These are phyloP conservation scores for Temnothorax ravouxi DNA, from an alignment of 2,888 invertebrate species.

Conservation along the genomic window DNA sequence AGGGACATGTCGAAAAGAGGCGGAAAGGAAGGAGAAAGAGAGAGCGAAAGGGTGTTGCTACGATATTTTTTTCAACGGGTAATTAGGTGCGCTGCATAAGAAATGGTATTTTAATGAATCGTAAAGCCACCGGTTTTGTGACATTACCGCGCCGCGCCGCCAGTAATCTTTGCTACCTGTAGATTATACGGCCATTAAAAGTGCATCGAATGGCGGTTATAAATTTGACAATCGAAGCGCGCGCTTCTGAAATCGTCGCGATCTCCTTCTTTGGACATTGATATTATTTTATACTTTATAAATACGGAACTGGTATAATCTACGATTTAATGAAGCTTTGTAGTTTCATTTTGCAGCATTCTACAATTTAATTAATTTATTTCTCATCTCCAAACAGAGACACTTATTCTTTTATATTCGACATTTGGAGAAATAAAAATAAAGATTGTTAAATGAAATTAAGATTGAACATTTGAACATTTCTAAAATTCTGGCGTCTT, in stretches of 20 bases:
- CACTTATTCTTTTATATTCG: not conserved
- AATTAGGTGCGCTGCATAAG: constrained; percentile 83
- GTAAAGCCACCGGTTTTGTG: constrained; percentile 77
- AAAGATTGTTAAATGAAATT: not conserved
- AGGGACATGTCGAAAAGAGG: constrained; percentile 14
- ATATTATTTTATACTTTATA: not conserved
- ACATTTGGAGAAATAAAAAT: not conserved
- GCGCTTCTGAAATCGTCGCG: not conserved
- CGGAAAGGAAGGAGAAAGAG: constrained; percentile 43
- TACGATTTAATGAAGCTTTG: not conserved
- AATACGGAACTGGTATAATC: not conserved
- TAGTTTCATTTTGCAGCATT: not conserved
- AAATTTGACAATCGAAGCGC: constrained; percentile 45
- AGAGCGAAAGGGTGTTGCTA: constrained; percentile 56
- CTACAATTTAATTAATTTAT: not conserved
- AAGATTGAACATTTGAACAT: too few species aligned
- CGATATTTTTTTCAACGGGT: constrained; percentile 71
- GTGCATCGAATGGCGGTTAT: constrained; percentile 49
- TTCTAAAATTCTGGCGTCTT: not conserved
- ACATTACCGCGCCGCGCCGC: constrained; percentile 59
- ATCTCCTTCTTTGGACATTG: not conserved
- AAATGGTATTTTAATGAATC: constrained; percentile 84
- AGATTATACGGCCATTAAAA: constrained; percentile 59
- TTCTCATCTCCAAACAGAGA: not conserved
- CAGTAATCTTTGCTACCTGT: constrained; percentile 46